Evolutionary conservation across 2,797 vertebrate genomes (phyloP), one percentile per base, ranked within the genome.

Genomic region (Coendou prehensilis): DNA sequence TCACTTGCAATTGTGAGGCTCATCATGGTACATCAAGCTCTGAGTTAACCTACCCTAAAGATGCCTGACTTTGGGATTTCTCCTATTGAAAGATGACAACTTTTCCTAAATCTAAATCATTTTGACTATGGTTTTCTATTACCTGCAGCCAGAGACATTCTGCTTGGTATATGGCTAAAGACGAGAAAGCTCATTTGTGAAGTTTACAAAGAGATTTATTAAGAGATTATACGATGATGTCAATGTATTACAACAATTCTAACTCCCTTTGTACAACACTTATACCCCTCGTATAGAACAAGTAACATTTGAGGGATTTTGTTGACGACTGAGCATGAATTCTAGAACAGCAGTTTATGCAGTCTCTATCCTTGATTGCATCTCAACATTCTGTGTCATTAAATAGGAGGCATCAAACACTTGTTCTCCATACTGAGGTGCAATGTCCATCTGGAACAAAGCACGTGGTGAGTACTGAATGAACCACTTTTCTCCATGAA

Each of bases 161-260:
- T 95, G 94, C 71, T 89, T 89, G 69, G 26, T 73, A 81, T 57
- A 76, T 69, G 28, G 59, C 22, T 30, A 91, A 92, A 92, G 54
- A 45, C n/a, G 23, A 89, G 18, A 91, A 95, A 91, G 47, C 30
- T 89, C 56, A 54, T 80, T 86, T 92, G 64, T 81, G 50, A 84
- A 41, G 45, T 63, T 88, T 87, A 87, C 64, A 69, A 71, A 82
- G 56, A 76, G 5, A 47, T 71, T 30, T 87, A 89, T 37, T 87
- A 87, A 84, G 14, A 69, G 37, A 54, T 28, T 85, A 64, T 50
- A 94, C 18, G 26, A 52, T 87, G 6, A 64, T 78, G n/a, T 69
- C 75, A 88, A 22, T 78, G 71, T 90, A 47, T 57, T 45, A 0
- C 85, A 82, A 91, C 11, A 85, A 45, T 18, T 96, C 9, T 45